Evolutionary conservation across 2,888 invertebrate species (phyloP), one percentile per base, ranked within the genome.

Genomic region (Netelia virgata): DNA sequence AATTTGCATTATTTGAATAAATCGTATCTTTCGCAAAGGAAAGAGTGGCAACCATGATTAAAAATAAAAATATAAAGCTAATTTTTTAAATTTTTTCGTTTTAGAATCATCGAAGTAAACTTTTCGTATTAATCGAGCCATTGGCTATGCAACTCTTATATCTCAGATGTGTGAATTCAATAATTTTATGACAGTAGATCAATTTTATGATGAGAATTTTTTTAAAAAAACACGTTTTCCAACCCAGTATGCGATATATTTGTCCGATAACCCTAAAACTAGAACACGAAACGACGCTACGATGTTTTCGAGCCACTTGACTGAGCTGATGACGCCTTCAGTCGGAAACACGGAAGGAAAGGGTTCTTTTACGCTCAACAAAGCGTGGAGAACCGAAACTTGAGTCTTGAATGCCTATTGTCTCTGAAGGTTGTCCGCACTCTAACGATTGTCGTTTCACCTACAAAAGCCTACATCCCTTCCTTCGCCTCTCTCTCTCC

Each of bases 341-440:
- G 70, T 79, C 47, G 53, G 11, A 72, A 64, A 64, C 28, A 53
- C 79, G 55, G 36, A 79, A 73, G 72, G 55, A 50, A 64, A 64
- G 79, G 72, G 72, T 41, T 73, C 72, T 66, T 66, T 79, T 59
- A 61, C 18, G 43, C 61, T 69, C 59, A 69, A 77, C 77, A 59
- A 69, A 77, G 69, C 68, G 8, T 69, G 69, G 69, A 77, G 68
- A 77, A 77, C 68, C 77, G 59, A 59, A 50, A 69, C 68, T 77
- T 50, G 69, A 77, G 68, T 69, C 69, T 59, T 61, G 68, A 69
- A 77, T 77, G 77, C 77, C 77, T 66, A 77, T 69, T 77, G 77
- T 77, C 69, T 77, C 61, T 59, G 28, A 61, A 77, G 69, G 68
- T 77, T 77, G 47, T 59, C 68, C 68, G 69, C 57, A 68, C 76